These are phyloP conservation scores for Agapetus fuscipes DNA, from an alignment of 2,888 invertebrate species.

Conservation along the genomic window DNA sequence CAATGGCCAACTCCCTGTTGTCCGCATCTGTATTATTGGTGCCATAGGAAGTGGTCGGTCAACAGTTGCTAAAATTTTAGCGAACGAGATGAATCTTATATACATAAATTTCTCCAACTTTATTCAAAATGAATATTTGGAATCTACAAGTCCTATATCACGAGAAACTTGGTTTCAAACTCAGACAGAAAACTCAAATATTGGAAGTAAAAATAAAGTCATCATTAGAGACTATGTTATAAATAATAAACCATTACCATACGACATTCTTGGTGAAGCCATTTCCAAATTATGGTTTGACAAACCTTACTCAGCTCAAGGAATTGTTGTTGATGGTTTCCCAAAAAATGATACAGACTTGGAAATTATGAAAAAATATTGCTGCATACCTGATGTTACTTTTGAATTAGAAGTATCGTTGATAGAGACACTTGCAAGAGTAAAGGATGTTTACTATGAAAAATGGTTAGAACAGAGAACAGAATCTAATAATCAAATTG, in stretches of 20 bases:
- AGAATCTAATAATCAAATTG: neutral
- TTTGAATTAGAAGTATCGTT: constrained; percentile 37
- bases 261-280: constrained; percentile 35
- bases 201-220: no score
- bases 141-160: no score
- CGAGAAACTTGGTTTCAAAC: no score
- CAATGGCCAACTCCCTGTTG: constrained; percentile 35
- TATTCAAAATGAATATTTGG: neutral
- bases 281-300: constrained; percentile 44
- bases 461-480: constrained; percentile 35
- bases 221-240: constrained; percentile 43
- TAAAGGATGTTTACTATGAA: constrained; percentile 30
- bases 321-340: constrained; percentile 53
- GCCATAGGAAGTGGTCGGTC: constrained; percentile 46
- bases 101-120: constrained; percentile 40
- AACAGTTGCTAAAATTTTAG: constrained; percentile 37
- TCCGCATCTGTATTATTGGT: constrained; percentile 50
- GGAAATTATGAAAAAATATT: constrained; percentile 39
- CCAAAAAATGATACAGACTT: constrained; percentile 47
- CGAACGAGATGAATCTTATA: constrained; percentile 45
- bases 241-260: constrained; percentile 36
- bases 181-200: no score
- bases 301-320: constrained; percentile 37
- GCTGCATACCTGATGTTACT: constrained; percentile 49
- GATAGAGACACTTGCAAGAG: constrained; percentile 30